These are phyloP conservation scores for Spialia ferax DNA, from an alignment of 2,888 invertebrate genomes.

Conservation along the genomic window DNA sequence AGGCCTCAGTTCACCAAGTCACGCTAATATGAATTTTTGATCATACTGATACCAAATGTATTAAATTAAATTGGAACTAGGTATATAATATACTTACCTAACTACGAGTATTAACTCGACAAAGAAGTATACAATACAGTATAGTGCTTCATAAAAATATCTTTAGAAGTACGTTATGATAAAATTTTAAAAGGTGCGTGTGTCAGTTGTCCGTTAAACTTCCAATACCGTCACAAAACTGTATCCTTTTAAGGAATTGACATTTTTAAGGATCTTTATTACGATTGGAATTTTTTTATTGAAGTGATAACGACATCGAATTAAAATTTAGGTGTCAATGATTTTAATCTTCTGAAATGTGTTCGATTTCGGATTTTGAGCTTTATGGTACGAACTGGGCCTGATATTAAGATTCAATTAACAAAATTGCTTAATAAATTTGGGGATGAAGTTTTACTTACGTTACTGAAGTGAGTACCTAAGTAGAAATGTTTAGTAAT, in stretches of 20 bases:
- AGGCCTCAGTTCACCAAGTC: no score
- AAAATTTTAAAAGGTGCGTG: not conserved
- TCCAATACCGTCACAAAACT: not conserved
- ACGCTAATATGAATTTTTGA: no score
- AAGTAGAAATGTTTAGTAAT: no score
- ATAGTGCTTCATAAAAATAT: no score
- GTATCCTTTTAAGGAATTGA: conserved; percentile 19
- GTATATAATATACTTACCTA: no score
- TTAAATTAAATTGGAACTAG: no score
- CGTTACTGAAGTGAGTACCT: no score
- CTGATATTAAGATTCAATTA: conserved; percentile 20
- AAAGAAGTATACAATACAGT: no score
- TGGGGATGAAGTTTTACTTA: not conserved
- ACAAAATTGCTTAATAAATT: conserved; percentile 22
- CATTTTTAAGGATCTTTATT: conserved; percentile 37
- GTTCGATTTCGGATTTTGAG: conserved; percentile 26
- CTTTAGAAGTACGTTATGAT: no score
- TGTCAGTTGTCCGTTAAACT: not conserved
- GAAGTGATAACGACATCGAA: conserved; percentile 33
- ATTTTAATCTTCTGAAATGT: conserved; percentile 35
- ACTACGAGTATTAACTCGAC: no score
- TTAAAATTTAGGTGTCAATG: conserved; percentile 38
- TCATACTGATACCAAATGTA: no score
- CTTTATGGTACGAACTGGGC: conserved; percentile 27
- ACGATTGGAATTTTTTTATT: conserved; percentile 31